Base-by-base conservation (phyloP, 2,888 invertebrate species). In the Rotaria magnacalcarata region DNA sequence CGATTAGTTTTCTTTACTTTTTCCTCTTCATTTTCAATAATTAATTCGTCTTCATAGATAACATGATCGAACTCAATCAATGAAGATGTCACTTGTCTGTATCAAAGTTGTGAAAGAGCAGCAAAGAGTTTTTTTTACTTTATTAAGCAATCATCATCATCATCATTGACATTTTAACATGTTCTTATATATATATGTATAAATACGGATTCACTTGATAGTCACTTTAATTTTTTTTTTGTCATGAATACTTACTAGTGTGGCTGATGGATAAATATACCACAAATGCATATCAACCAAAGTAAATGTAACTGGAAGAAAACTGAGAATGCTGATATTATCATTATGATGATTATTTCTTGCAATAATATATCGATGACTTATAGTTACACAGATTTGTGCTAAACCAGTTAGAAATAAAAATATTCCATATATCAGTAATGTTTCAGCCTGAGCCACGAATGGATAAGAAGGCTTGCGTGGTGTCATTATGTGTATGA, bases 371-470 rank as follows among this genome's bases (percentile, higher is more conserved):
- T 80, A 80, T 47, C 80, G 80, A 47, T 80, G 80, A n/a, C 47
- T 80, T n/a, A 80, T 47, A 0, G 80, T 47, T 24, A 80, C 41
- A 47, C 47, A 43, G 8, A 80, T 80, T 47, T 80, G 80, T 80
- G 80, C 43, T 10, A 80, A 47, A 47, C 80, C 80, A 80, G 80
- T 80, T 47, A 80, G n/a, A n/a, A 80, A 47, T 80, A 80, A 10
- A 24, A 80, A 80, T 80, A 80, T 80, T 0, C 80, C 80, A 47
- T 80, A 80, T 8, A 80, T 80, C n/a, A 43, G 47, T 80, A 80
- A 80, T 80, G 80, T 80, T 80, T 80, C 80, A 80, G 80, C 80
- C 47, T 80, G 80, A 47, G 80, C 80, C 19, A 67, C 16, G 11
- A 67, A 67, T 67, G 34, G 14, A 34, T 67, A 34, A 34, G 67